phyloP scores from a whole-genome alignment of 1,140 invertebrate genomes.

The Drosophila novamexicana region DNA sequence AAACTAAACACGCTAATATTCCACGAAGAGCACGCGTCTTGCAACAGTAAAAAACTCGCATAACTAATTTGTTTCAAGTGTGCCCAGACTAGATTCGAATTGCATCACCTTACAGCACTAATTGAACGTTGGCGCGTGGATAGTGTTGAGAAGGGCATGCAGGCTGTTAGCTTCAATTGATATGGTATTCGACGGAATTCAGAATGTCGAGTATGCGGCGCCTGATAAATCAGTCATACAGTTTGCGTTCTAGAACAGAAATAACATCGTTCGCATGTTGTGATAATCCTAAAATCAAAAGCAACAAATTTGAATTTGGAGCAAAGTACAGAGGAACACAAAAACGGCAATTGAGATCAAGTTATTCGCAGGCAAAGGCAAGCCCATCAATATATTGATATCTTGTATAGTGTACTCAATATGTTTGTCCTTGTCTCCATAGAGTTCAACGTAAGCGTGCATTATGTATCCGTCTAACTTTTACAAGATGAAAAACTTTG shows the following conservation, averaged over 20 bases:
- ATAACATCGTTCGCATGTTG: slow-evolving; percentile 40
- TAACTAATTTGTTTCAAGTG: too few species aligned
- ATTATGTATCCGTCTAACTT: slow-evolving; percentile 60
- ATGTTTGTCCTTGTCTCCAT: not conserved
- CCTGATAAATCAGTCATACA: slow-evolving; percentile 8
- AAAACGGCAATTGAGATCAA: slow-evolving; percentile 33
- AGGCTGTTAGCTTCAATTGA: too few species aligned
- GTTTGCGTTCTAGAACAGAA: slow-evolving; percentile 25
- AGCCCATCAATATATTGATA: not conserved
- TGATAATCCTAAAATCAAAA: slow-evolving; percentile 46
- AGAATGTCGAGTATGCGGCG: slow-evolving; percentile 5
- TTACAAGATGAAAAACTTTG: slow-evolving; percentile 66
- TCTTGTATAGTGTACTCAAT: too few species aligned
- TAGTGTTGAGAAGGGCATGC: too few species aligned
- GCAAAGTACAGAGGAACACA: slow-evolving; percentile 33
- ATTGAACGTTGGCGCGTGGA: too few species aligned
- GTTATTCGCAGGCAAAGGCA: slow-evolving; percentile 26
- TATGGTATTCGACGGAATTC: not conserved
- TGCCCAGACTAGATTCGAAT: too few species aligned
- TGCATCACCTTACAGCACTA: too few species aligned
- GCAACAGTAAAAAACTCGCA: too few species aligned
- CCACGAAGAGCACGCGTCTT: too few species aligned
- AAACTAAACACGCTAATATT: too few species aligned
- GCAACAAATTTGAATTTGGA: slow-evolving; percentile 40
- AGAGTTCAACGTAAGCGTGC: slow-evolving; percentile 22